Conservation (phyloP, 1,140 invertebrate species). For the Himalopsyche phryganea region DNA sequence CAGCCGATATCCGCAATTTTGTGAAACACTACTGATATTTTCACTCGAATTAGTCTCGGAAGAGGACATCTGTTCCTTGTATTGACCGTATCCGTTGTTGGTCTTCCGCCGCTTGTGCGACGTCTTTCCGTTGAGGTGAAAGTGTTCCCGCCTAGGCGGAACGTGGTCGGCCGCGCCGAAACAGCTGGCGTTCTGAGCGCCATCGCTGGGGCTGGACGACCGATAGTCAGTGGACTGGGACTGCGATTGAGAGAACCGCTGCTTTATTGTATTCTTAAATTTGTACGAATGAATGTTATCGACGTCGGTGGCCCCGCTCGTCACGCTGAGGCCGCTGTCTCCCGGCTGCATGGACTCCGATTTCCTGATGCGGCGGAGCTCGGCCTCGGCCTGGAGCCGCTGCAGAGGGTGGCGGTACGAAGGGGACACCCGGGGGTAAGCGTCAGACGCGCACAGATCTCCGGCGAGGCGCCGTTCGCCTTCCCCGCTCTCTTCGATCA, state of each 20-base stretch:
- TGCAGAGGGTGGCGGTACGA: conserved; percentile 3
- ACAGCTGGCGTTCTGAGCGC: conserved; percentile 29
- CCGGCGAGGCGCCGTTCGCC: conserved; percentile 2
- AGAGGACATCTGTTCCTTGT: conserved; percentile 18
- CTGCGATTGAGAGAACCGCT: conserved; percentile 63
- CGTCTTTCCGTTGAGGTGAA: conserved; percentile 21
- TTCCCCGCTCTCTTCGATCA: too few species aligned
- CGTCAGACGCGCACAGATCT: conserved; percentile 1
- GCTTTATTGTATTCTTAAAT: conserved; percentile 92
- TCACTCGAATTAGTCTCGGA: conserved; percentile 25
- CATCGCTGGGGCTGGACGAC: conserved; percentile 30
- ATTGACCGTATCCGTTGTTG: conserved; percentile 11
- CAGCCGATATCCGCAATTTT: conserved; percentile 6
- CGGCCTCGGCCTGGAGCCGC: background rate
- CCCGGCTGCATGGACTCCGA: conserved; percentile 5
- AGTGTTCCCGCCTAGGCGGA: conserved; percentile 39
- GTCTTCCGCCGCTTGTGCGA: conserved; percentile 28
- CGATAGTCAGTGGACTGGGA: conserved; percentile 36
- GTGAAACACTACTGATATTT: conserved; percentile 12
- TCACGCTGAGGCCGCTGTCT: conserved; percentile 36
- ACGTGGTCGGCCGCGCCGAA: conserved; percentile 15
- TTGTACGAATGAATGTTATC: conserved; percentile 69
- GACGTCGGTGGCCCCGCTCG: conserved; percentile 40
- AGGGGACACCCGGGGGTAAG: background rate
- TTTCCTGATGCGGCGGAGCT: conserved; percentile 22